These are phyloP conservation scores for Neoniphon sammara DNA, from an alignment of 2,797 vertebrate species.

Conservation along the genomic window DNA sequence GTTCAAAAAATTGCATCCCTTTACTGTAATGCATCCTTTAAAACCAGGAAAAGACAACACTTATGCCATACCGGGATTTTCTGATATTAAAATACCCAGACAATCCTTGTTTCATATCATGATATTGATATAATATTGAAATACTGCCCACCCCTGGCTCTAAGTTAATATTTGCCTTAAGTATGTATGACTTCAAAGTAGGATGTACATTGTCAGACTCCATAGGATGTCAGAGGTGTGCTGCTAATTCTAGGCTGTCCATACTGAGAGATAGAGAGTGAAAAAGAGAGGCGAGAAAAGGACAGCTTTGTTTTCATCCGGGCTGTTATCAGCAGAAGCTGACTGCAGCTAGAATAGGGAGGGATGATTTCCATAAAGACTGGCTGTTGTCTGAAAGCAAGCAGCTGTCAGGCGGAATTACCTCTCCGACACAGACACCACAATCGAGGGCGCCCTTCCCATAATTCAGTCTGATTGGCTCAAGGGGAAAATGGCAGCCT, in stretches of 20 bases:
- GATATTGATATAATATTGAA: no score
- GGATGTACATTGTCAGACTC: conserved; percentile 21
- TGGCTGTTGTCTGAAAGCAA: conserved; percentile 83
- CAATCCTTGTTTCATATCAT: no score
- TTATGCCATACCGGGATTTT: no score
- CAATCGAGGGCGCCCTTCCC: conserved; percentile 82
- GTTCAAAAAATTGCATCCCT: no score
- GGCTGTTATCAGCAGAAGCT: conserved; percentile 69
- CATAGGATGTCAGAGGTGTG: conserved; percentile 41
- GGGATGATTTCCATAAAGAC: conserved; percentile 83
- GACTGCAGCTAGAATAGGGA: conserved; percentile 69
- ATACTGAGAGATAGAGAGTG: conserved; percentile 10
- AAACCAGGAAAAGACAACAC: neutral
- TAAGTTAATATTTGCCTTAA: conserved; percentile 25
- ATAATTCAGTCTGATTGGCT: conserved; percentile 85
- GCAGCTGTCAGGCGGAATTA: conserved; percentile 83
- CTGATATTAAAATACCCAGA: no score
- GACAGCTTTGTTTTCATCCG: conserved; percentile 72
- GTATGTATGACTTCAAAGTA: conserved; percentile 23
- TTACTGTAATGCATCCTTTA: no score
- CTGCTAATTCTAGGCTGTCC: conserved; percentile 50
- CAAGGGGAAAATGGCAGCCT: conserved; percentile 83
- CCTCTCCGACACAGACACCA: conserved; percentile 80
- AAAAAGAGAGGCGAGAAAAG: conserved; percentile 43
- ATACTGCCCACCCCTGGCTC: no score